A percentile compares a stretch with the other conserved stretches of the same genome.
Conservation (phyloP, 2,797 vertebrate species). For the Alcedo atthis region DNA sequence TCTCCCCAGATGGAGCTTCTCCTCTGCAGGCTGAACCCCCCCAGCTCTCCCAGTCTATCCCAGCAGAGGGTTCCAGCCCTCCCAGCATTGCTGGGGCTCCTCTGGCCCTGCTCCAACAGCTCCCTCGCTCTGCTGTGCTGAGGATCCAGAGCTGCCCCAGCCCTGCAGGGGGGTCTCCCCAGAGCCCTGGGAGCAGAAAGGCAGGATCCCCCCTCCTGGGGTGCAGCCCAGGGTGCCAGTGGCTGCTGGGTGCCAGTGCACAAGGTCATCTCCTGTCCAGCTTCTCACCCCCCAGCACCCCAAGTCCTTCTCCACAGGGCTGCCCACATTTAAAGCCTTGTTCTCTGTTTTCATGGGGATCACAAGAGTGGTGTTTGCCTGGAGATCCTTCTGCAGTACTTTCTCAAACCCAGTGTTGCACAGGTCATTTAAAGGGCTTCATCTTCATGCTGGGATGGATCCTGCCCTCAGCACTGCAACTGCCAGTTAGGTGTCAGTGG, state of each 20-base stretch:
- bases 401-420: not conserved
- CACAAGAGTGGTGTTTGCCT: not conserved
- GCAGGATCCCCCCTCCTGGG: too few relatives aligned
- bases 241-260: not conserved
- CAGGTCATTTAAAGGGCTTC: not conserved
- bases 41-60: too few relatives aligned
- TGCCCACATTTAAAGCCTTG: not conserved
- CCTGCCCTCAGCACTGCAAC: not conserved
- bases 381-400: not conserved
- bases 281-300: not conserved
- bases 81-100: too few relatives aligned
- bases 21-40: too few relatives aligned
- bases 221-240: too few relatives aligned
- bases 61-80: too few relatives aligned
- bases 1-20: too few relatives aligned
- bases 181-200: too few relatives aligned
- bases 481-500: not conserved
- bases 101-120: too few relatives aligned
- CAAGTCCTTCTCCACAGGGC: not conserved
- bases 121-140: too few relatives aligned
- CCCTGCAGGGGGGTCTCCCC: too few relatives aligned
- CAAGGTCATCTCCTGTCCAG: not conserved
- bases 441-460: not conserved
- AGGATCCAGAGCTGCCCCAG: too few relatives aligned
- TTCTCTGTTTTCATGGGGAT: not conserved